phyloP scores from a whole-genome alignment of 2,888 invertebrate species.

The Lasioglossum figueresi region DNA sequence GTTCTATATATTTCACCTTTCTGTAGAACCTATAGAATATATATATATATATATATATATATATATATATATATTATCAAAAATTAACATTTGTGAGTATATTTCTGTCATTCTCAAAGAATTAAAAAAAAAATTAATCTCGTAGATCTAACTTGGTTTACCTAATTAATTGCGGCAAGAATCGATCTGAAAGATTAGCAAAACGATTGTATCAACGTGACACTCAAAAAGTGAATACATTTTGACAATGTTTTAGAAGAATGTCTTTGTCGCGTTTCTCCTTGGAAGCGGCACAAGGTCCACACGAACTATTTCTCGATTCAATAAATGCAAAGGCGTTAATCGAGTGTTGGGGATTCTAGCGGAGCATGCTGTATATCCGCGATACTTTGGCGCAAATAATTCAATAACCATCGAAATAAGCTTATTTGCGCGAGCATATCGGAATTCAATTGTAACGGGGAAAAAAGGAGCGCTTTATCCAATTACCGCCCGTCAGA shows the following conservation, averaged over 20 bases:
- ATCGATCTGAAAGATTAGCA: not conserved
- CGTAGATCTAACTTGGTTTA: not conserved
- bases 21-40: not conserved
- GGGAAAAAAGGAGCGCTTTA: slow-evolving; percentile 25
- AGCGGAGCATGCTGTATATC: not conserved
- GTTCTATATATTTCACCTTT: not conserved
- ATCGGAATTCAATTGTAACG: slow-evolving; percentile 14
- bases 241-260: not conserved
- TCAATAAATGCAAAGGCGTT: not conserved
- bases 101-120: not conserved
- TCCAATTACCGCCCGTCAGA: slow-evolving; percentile 26
- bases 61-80: not conserved
- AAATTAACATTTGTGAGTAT: not conserved
- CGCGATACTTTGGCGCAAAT: not conserved
- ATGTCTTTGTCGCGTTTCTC: not conserved
- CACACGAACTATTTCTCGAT: not conserved
- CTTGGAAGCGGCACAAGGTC: not conserved
- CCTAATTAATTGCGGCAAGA: not conserved
- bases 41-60: too few species aligned
- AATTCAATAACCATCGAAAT: slow-evolving; percentile 25
- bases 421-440: slow-evolving; percentile 44
- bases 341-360: not conserved
- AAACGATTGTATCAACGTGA: not conserved
- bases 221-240: not conserved
- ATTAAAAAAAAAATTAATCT: not conserved